phyloP scores from a whole-genome alignment of 2,113 vertebrate genomes.

The Sebastes fasciatus region DNA sequence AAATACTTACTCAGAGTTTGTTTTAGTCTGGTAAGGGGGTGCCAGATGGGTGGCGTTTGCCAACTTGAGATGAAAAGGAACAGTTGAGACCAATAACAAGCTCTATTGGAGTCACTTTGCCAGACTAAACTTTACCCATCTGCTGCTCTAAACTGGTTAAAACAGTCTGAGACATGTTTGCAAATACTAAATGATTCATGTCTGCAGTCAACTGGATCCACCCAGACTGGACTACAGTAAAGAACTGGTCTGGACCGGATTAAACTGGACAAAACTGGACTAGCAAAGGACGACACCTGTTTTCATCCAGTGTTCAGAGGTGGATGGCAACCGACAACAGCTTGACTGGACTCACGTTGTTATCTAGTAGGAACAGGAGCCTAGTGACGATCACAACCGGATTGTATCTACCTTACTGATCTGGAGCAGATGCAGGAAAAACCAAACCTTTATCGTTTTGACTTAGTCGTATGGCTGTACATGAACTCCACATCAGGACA shows the following conservation, averaged over 20 bases:
- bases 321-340: conserved; percentile 44
- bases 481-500: conserved; percentile 52
- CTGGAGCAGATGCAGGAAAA: conserved; percentile 54
- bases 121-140: conserved; percentile 24
- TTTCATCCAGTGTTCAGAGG: conserved; percentile 40
- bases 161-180: conserved; percentile 48
- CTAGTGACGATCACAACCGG: conserved; percentile 28
- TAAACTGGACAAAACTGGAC: conserved; percentile 66
- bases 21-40: conserved; percentile 2
- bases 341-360: conserved; percentile 31
- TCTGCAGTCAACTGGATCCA: conserved; percentile 41
- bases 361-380: conserved; percentile 30
- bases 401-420: conserved; percentile 29
- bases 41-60: conserved; percentile 29
- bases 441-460: conserved; percentile 49
- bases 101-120: conserved; percentile 9
- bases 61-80: conserved; percentile 22
- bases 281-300: conserved; percentile 43
- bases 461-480: conserved; percentile 48
- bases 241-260: conserved; percentile 31
- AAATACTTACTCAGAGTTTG: conserved; percentile 41
- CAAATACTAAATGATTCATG: conserved; percentile 36
- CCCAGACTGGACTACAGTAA: conserved; percentile 44
- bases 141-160: conserved; percentile 44
- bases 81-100: not conserved